Base-by-base conservation (phyloP, 2,888 invertebrate genomes). In the Odiellus spinosus region DNA sequence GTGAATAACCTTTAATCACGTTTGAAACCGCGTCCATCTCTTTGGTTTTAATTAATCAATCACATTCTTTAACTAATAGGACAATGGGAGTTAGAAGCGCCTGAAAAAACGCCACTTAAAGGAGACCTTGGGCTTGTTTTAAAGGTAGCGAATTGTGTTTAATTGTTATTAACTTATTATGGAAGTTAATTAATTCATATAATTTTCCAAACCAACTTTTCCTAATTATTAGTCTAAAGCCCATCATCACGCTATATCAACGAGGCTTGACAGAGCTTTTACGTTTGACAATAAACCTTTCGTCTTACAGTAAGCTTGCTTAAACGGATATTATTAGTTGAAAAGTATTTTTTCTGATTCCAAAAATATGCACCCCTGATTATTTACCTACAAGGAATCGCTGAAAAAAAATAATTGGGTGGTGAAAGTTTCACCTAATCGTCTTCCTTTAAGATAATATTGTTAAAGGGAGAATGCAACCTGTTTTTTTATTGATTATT, bases 181-280 rank as follows among this genome's bases (percentile, higher is more conserved):
- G 17, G 18, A 34, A 3, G 15, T 19, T 51, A 18, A 38, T 26
- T 38, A 46, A 42, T 44, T 34, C n/a, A n/a, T n/a, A n/a, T n/a
- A 45, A 50, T n/a, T n/a, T n/a, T n/a, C n/a, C n/a, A n/a, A n/a
- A n/a, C n/a, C n/a, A 44, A 41, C 39, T 38, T 43, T 34, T 42
- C 41, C 53, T 15, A 52, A 50, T 46, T 63, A 64, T 50, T 59
- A 68, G 63, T 83, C 88, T 0, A 88, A 90, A 70, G 96, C 96
- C 0, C 87, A 91, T 60, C 98, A 96, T 68, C 86, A 95, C 12
- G 96, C 96, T 21, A 84, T 96, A 53, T 74, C 93, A 2, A 73
- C 86, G 3, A 72, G 75, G 26, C 69, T 98, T 14, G 72, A 71
- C 47, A 78, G 75, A 61, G 81, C 82, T 0, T 95, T 90, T 66